Evolutionary conservation across 2,888 invertebrate species (phyloP), one percentile per base, ranked within the genome.

Genomic region (Melinaea marsaeus): DNA sequence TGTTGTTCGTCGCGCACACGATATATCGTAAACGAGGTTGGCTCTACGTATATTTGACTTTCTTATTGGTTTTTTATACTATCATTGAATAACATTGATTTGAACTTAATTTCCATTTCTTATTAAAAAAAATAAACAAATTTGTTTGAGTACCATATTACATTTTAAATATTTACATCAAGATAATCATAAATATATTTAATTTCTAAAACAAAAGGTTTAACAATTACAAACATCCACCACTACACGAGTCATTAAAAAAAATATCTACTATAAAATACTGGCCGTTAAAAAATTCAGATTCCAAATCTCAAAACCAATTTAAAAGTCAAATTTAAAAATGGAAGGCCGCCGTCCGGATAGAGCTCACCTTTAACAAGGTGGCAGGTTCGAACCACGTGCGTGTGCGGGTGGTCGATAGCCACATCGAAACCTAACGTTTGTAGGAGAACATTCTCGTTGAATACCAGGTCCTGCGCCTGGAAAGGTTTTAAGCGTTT

Each of bases 361-460:
- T 32, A 51, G 72, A 78, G 84, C 88, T 90, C 91, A 97, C 97
- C 98, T 95, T 96, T 95, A 70, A 98, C 97, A 85, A 98, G 93
- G 89, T 98, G 96, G 91, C 98, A 99, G 82, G 98, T 97, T 81
- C 96, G 95, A 64, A 99, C 97, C 72, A 99, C 98, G 90, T 97
- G 96, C 46, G 98, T 97, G 86, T 99, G 99, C 2, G 99, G 99
- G 92, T 99, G 98, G 89, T 99, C 98, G 79, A 99, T 98, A 72
- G 97, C 97, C 67, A 99, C 96, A 91, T 99, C 98, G 91, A 99
- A 99, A 69, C 99, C 99, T 83, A 99, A 92, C 13, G 99, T 99
- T 92, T 99, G 98, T 69, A 99, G 94, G 66, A 99, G 92, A 67
- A 98, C 96, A 88, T 98, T 99, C 92, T 99, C 99, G 90, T 98